A percentile compares a stretch with the other conserved stretches of the same genome.
These are phyloP conservation scores for Nebria ingens DNA, from an alignment of 1,140 invertebrate species.

Conservation along the genomic window DNA sequence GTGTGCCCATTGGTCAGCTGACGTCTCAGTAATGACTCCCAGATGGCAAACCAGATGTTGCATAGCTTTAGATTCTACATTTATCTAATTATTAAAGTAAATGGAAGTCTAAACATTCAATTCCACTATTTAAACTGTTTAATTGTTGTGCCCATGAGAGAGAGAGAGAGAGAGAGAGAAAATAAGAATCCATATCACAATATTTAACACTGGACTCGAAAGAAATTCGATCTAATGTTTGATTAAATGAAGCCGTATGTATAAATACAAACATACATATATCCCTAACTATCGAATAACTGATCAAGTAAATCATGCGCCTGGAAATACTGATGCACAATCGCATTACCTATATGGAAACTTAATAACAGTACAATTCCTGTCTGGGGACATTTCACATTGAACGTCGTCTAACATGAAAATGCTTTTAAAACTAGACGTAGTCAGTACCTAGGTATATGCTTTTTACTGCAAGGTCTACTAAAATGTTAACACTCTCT, in stretches of 20 bases:
- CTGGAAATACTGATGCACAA: neutral
- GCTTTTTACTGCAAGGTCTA: too few relatives aligned
- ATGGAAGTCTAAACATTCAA: too few relatives aligned
- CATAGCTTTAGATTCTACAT: neutral
- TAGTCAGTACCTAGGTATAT: too few relatives aligned
- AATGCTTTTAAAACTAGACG: neutral
- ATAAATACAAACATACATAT: too few relatives aligned
- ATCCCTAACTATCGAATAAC: neutral
- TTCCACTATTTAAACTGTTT: too few relatives aligned
- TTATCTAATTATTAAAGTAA: neutral
- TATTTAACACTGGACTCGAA: too few relatives aligned
- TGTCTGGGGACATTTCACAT: neutral
- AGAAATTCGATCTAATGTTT: too few relatives aligned
- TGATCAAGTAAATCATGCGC: neutral
- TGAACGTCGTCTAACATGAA: neutral
- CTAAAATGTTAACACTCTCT: neutral
- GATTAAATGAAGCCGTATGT: neutral
- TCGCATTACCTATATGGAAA: slow-evolving; percentile 6
- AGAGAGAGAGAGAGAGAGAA: too few relatives aligned
- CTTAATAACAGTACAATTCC: slow-evolving; percentile 1
- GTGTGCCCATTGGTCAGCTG: neutral
- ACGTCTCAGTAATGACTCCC: slow-evolving; percentile 1
- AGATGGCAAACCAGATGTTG: neutral
- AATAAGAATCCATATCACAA: too few relatives aligned
- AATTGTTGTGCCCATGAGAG: too few relatives aligned